These are phyloP conservation scores for Noctua comes DNA, from an alignment of 2,888 invertebrate genomes.

Conservation along the genomic window DNA sequence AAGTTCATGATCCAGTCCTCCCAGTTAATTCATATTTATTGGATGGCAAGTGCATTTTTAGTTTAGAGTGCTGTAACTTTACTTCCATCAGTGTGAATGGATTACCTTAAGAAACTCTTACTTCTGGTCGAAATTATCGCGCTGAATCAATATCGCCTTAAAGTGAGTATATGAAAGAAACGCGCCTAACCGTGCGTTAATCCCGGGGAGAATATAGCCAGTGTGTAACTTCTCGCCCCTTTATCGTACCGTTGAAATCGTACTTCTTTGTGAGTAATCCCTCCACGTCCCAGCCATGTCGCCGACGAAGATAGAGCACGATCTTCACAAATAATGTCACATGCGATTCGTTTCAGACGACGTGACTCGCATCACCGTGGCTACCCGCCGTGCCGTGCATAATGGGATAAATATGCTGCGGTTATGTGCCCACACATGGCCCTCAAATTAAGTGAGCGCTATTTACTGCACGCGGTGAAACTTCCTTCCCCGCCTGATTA, in stretches of 20 bases:
- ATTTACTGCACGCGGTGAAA: constrained; percentile 86
- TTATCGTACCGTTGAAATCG: constrained; percentile 90
- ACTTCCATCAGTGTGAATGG: not conserved
- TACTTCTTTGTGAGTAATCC: constrained; percentile 90
- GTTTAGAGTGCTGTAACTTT: not conserved
- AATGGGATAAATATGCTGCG: constrained; percentile 90
- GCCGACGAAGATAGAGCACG: constrained; percentile 91
- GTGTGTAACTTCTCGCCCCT: constrained; percentile 87
- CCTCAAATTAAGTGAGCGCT: constrained; percentile 88
- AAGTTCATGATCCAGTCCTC: not conserved
- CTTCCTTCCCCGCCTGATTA: constrained; percentile 86
- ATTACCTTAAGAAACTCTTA: constrained; percentile 4
- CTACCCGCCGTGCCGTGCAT: constrained; percentile 87
- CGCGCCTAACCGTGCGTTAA: constrained; percentile 84
- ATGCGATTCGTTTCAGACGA: constrained; percentile 90
- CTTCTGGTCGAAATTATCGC: constrained; percentile 37
- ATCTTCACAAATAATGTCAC: constrained; percentile 91
- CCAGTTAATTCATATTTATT: too few relatives aligned
- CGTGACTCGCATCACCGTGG: constrained; percentile 89
- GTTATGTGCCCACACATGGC: constrained; percentile 89
- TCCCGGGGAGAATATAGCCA: constrained; percentile 85
- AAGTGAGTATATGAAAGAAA: constrained; percentile 74
- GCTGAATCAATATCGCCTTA: constrained; percentile 58
- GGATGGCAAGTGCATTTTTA: not conserved
- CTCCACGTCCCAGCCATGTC: constrained; percentile 89